These are phyloP conservation scores for Rhinatrema bivittatum DNA, from an alignment of 2,797 vertebrate species.

Conservation along the genomic window DNA sequence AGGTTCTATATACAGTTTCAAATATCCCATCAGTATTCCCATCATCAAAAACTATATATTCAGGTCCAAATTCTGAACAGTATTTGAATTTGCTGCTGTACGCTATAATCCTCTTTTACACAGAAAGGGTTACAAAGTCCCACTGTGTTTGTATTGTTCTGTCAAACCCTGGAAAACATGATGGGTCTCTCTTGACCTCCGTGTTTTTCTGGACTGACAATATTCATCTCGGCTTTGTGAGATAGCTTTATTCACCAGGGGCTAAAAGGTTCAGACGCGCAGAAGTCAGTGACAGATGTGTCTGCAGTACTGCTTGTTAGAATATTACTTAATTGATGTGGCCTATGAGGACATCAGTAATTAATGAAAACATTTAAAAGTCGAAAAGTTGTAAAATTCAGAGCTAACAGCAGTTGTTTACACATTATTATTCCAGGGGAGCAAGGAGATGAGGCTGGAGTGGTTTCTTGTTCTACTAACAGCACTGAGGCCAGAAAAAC, in stretches of 20 bases:
- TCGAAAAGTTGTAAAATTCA: conserved; percentile 19
- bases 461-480: neutral
- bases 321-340: conserved; percentile 27
- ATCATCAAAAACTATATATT: no score
- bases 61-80: conserved; percentile 1
- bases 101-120: conserved; percentile 8
- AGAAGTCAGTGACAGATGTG: conserved; percentile 32
- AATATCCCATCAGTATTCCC: no score
- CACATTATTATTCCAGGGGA: neutral
- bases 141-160: conserved; percentile 24
- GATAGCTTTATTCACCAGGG: conserved; percentile 5
- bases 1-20: conserved; percentile 29
- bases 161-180: conserved; percentile 21
- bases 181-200: conserved; percentile 16
- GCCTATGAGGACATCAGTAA: conserved; percentile 25
- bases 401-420: conserved; percentile 26
- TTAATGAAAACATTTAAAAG: conserved; percentile 37
- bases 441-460: neutral
- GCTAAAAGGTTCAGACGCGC: conserved; percentile 34
- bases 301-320: conserved; percentile 23
- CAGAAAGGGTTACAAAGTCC: conserved; percentile 10
- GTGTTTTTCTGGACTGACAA: conserved; percentile 24
- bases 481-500: neutral
- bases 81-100: conserved; percentile 15
- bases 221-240: no score